Base-by-base conservation (phyloP, 2,113 vertebrate species). In the Vombatus ursinus region DNA sequence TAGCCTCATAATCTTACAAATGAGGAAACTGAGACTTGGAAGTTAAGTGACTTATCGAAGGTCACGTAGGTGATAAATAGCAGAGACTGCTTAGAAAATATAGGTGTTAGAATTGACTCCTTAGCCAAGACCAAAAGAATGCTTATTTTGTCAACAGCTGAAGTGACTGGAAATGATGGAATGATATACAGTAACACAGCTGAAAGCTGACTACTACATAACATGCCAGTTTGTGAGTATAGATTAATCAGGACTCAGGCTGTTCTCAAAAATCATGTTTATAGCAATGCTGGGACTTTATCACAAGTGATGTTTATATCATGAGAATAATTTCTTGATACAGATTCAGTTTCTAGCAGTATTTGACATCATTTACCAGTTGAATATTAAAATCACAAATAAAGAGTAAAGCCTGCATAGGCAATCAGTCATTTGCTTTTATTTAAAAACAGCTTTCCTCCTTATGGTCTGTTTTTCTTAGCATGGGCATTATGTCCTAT, bases 181-280 rank as follows among this genome's bases (percentile, higher is more conserved):
- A 9, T 89, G 92, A 89, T 52, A 12, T 95, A 52, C 94, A 0
- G 0, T 93, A 9, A 92, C 95, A 77, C 90, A 54, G 49, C 48
- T 92, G 25, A 96, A 91, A 44, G 94, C 95, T 94, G 92, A 77
- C 52, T 47, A 26, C 23, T 94, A 90, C 68, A 25, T 95, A 89
- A 57, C 91, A 84, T 23, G 14, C 8, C 23, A 50, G 14, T 50
- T 49, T 50, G 24, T 90, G 49, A 90, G 31, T 68, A 68, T 37
- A 68, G 89, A 49, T 50, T 90, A 90, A 50, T 90, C 19, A 90
- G 50, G 31, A 25, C 48, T 4, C 8, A 47, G 19, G 2, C 26
- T 0, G 47, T 77, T 90, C 50, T 89, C 49, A 44, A 48, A 52
- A 37, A n/a, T 50, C 49, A 50, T 90, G 49, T 52, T 84, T 53